phyloP scores from a whole-genome alignment of 2,888 invertebrate genomes.

The Myopa testacea region DNA sequence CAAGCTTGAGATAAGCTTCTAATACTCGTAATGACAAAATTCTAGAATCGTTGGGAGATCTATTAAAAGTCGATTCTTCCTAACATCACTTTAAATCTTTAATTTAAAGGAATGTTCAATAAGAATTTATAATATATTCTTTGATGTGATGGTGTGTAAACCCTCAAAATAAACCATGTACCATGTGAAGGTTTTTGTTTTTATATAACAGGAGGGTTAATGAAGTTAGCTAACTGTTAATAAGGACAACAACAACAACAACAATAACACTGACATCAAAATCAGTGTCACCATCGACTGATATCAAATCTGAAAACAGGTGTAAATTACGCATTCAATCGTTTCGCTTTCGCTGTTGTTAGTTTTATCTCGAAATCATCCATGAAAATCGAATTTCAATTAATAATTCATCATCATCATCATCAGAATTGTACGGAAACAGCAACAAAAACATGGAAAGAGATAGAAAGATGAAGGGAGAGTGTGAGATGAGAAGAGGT shows the following conservation, averaged over 20 bases:
- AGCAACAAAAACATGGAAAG: slow-evolving; percentile 11
- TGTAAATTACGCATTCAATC: slow-evolving; percentile 36
- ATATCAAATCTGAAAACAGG: slow-evolving; percentile 31
- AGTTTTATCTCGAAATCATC: slow-evolving; percentile 22
- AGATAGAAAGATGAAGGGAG: slow-evolving; percentile 5
- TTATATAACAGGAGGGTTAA: not conserved
- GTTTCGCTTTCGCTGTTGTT: slow-evolving; percentile 28
- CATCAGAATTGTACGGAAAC: not conserved
- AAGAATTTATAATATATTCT: no score
- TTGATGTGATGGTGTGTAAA: no score
- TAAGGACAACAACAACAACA: slow-evolving; percentile 18
- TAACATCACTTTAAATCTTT: no score
- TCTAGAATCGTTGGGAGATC: no score
- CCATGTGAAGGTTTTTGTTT: no score
- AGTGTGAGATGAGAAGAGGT: not conserved
- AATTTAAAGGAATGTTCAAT: no score
- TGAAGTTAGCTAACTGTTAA: not conserved
- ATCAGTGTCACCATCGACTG: not conserved
- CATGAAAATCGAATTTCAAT: slow-evolving; percentile 32
- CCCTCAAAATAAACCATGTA: no score
- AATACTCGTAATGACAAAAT: no score
- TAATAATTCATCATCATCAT: slow-evolving; percentile 20
- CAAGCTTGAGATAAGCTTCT: no score
- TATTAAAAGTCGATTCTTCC: no score
- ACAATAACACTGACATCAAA: not conserved